Percentiles rank a stretch among this genome's conserved stretches.
Conservation (phyloP, 2,888 invertebrate species). For the Capitulum mitella region DNA sequence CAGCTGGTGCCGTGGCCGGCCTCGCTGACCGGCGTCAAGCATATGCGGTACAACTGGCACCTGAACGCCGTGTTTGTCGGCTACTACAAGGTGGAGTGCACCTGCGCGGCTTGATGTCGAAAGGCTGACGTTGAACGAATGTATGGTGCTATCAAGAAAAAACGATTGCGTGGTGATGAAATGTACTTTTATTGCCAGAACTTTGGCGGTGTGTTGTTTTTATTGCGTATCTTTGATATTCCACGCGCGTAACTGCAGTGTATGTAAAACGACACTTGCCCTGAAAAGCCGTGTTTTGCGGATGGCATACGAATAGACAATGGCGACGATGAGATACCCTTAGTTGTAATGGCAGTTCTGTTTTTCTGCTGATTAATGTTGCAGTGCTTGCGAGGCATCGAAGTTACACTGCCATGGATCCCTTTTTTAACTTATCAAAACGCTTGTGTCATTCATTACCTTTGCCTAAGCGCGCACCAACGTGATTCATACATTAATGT, state of each 20-base stretch:
- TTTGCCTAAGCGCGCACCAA: no score
- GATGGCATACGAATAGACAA: neutral
- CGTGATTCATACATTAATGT: no score
- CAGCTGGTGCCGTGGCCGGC: neutral
- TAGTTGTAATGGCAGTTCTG: no score
- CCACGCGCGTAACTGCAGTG: neutral
- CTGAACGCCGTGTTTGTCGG: neutral
- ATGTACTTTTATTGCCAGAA: neutral
- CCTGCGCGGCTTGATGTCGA: no score
- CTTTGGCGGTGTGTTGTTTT: neutral
- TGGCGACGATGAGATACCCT: no score
- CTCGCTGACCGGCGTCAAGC: neutral
- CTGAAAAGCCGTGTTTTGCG: no score
- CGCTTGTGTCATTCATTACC: no score
- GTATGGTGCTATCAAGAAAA: neutral
- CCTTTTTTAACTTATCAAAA: no score
- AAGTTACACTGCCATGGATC: no score
- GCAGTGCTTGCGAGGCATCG: no score
- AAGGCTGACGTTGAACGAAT: neutral
- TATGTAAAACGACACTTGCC: no score
- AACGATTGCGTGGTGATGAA: neutral
- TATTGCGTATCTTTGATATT: neutral
- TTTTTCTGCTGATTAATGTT: no score
- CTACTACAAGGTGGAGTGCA: neutral
- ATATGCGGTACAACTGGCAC: constrained; percentile 21